Conservation (phyloP, 2,113 vertebrate species). For the Lepus americanus region DNA sequence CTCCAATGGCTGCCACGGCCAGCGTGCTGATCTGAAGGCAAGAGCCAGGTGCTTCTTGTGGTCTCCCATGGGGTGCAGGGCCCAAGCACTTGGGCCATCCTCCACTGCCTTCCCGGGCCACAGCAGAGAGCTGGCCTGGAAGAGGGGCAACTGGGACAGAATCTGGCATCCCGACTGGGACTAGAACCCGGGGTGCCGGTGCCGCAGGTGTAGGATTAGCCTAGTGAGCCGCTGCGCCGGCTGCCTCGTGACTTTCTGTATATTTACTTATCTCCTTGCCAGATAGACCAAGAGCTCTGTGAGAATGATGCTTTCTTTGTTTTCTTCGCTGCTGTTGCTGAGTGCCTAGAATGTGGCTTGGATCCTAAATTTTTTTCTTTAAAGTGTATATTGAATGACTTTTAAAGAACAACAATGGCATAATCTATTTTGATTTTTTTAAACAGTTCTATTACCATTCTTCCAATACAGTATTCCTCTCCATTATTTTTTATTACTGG, state of each 20-base stretch:
- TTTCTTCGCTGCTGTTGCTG: not conserved
- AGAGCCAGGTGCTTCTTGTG: too few relatives aligned
- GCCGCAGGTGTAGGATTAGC: too few relatives aligned
- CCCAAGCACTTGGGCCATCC: too few relatives aligned
- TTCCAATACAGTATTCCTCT: not conserved
- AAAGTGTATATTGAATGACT: slow-evolving; percentile 47
- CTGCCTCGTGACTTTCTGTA: not conserved
- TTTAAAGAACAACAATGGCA: slow-evolving; percentile 26
- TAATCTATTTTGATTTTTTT: slow-evolving; percentile 58
- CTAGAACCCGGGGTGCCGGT: too few relatives aligned
- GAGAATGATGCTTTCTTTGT: not conserved
- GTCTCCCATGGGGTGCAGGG: too few relatives aligned
- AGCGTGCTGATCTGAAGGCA: too few relatives aligned
- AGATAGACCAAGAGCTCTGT: not conserved
- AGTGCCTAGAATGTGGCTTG: not conserved
- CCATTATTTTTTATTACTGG: slow-evolving; percentile 58
- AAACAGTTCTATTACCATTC: slow-evolving; percentile 48
- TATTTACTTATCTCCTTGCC: not conserved
- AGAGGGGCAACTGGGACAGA: too few relatives aligned
- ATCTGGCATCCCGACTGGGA: too few relatives aligned
- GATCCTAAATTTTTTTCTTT: not conserved
- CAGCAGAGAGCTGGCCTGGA: too few relatives aligned
- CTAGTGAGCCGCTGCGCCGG: too few relatives aligned
- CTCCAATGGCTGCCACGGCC: too few relatives aligned
- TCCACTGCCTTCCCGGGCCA: too few relatives aligned